Evolutionary conservation across 2,113 vertebrate genomes (phyloP).

Genomic region (Oncorhynchus keta): DNA sequence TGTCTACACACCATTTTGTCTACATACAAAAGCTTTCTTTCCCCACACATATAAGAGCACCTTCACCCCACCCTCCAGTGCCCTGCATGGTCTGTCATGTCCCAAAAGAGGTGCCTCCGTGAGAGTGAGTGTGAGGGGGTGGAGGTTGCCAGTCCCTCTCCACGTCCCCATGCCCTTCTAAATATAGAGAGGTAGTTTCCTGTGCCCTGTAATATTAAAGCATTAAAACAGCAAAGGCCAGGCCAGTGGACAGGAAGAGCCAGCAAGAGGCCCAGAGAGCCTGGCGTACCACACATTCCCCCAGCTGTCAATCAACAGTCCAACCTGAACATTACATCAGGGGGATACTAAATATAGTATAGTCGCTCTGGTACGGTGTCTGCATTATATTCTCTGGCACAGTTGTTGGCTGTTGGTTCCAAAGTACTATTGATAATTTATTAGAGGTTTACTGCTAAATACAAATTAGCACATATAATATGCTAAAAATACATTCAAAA

Average conservation of each 20-base stretch:
- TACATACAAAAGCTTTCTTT: too few relatives aligned
- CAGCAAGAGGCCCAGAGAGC: slow-evolving; percentile 20
- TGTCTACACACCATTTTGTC: too few relatives aligned
- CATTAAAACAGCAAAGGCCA: slow-evolving; percentile 47
- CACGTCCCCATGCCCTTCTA: slow-evolving; percentile 56
- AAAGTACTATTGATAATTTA: too few relatives aligned
- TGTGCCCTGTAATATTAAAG: slow-evolving; percentile 63
- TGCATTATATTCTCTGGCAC: too few relatives aligned
- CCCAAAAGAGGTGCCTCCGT: slow-evolving; percentile 19
- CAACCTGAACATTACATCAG: slow-evolving; percentile 47
- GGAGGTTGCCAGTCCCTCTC: slow-evolving; percentile 53
- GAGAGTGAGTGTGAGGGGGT: slow-evolving; percentile 3
- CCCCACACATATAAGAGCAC: too few relatives aligned
- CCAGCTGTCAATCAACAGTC: slow-evolving; percentile 33
- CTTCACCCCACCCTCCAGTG: slow-evolving; percentile 12
- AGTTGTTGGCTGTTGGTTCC: too few relatives aligned
- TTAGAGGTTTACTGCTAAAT: too few relatives aligned
- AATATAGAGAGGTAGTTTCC: slow-evolving; percentile 63
- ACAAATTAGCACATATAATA: too few relatives aligned
- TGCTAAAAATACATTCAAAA: too few relatives aligned
- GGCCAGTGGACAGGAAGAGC: slow-evolving; percentile 49
- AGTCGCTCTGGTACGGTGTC: too few relatives aligned
- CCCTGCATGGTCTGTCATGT: slow-evolving; percentile 43
- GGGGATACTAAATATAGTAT: slow-evolving; percentile 3
- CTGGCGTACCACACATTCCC: slow-evolving; percentile 36